phyloP scores from a whole-genome alignment of 2,888 invertebrate genomes.

The Dryadula phaetusa region DNA sequence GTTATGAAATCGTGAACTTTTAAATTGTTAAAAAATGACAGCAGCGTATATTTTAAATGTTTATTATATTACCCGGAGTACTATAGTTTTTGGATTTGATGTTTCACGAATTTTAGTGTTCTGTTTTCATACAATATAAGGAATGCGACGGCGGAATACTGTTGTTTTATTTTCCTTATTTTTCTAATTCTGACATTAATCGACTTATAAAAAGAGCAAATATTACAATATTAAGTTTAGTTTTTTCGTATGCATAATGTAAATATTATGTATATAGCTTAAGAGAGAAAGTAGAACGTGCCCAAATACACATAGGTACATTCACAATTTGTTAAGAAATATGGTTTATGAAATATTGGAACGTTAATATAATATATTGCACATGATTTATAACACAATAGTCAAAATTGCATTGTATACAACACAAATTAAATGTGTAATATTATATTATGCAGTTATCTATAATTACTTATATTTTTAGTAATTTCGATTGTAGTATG shows the following conservation, averaged over 20 bases:
- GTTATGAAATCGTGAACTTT: slow-evolving; percentile 66
- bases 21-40: slow-evolving; percentile 35
- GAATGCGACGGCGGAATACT: slow-evolving; percentile 79
- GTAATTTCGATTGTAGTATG: slow-evolving; percentile 11
- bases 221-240: too few relatives aligned
- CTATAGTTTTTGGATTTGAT: slow-evolving; percentile 21
- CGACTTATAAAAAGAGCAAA: neutral
- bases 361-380: neutral
- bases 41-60: slow-evolving; percentile 34
- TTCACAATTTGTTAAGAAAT: neutral
- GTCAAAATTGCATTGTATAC: neutral
- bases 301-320: neutral
- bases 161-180: slow-evolving; percentile 57
- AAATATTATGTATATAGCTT: neutral
- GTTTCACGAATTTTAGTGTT: slow-evolving; percentile 43
- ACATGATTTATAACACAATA: neutral
- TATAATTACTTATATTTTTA: neutral
- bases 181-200: neutral
- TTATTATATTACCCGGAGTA: slow-evolving; percentile 36
- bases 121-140: slow-evolving; percentile 80
- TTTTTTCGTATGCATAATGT: neutral
- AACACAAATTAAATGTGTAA: neutral
- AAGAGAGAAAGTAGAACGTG: neutral
- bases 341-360: neutral
- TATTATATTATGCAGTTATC: neutral